Evolutionary conservation across 2,888 invertebrate genomes (phyloP).

Genomic region (Drosophila neotestacea): DNA sequence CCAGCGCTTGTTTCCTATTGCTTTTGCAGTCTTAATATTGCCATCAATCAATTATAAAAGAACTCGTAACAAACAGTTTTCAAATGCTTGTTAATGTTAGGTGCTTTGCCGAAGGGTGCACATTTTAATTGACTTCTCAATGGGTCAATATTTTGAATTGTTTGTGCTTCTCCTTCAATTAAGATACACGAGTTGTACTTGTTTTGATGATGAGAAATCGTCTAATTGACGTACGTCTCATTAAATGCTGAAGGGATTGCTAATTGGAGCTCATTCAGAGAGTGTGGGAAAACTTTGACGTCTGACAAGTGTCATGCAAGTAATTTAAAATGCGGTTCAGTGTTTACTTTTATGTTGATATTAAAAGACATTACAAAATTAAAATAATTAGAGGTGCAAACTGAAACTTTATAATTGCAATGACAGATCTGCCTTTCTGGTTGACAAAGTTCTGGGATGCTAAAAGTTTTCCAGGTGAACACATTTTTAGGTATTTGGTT

Average conservation of each 20-base stretch:
- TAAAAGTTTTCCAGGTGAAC: no score
- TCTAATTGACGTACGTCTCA: conserved; percentile 38
- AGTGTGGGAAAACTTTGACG: conserved; percentile 23
- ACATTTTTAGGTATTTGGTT: no score
- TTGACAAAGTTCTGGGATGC: no score
- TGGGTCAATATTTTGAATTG: conserved; percentile 53
- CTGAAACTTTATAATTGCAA: background rate
- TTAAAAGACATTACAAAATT: background rate
- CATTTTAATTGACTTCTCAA: conserved; percentile 65
- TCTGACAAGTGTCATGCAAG: background rate
- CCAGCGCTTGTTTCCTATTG: conserved; percentile 29
- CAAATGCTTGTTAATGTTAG: conserved; percentile 28
- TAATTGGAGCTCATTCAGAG: conserved; percentile 34
- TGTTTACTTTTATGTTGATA: conserved; percentile 1
- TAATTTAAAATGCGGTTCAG: conserved; percentile 9
- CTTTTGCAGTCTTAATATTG: conserved; percentile 12
- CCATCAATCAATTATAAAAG: conserved; percentile 65
- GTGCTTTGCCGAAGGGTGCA: conserved; percentile 29
- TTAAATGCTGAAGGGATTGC: conserved; percentile 22
- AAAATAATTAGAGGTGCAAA: background rate
- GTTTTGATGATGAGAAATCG: conserved; percentile 14
- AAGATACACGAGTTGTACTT: conserved; percentile 25
- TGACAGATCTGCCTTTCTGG: no score
- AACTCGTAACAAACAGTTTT: conserved; percentile 29
- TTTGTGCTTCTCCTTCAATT: conserved; percentile 43